phyloP scores from a whole-genome alignment of 2,113 vertebrate genomes.

The Pipra filicauda region DNA sequence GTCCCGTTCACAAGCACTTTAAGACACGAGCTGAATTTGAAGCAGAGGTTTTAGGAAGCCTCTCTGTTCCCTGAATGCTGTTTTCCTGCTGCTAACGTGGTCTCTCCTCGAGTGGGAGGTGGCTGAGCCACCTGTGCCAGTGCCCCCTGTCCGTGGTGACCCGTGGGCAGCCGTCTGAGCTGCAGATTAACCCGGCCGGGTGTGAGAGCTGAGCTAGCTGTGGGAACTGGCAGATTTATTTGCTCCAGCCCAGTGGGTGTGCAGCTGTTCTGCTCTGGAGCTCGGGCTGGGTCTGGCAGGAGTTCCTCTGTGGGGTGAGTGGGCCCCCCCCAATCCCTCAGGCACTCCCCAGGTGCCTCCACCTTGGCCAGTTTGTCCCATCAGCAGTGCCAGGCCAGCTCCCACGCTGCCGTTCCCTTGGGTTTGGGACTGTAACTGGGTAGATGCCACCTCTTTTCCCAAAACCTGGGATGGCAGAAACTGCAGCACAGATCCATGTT shows the following conservation, averaged over 20 bases:
- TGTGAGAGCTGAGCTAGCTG: background rate
- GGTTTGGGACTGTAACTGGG: background rate
- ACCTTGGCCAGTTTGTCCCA: accelerated
- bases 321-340: background rate
- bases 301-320: accelerated
- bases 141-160: background rate
- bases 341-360: background rate
- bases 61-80: accelerated
- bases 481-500: background rate
- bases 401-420: accelerated
- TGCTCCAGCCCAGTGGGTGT: background rate
- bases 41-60: background rate
- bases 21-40: background rate
- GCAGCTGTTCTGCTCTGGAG: accelerated
- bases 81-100: accelerated
- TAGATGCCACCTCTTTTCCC: background rate
- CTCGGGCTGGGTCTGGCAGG: accelerated
- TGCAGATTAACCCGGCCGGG: background rate
- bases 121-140: background rate
- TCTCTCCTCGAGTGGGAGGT: accelerated
- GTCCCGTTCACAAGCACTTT: background rate
- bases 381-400: background rate
- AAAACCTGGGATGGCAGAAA: background rate
- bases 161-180: background rate
- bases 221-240: background rate